Percentiles rank a stretch among this genome's conserved stretches.
Conservation (phyloP, 2,797 vertebrate species). For the Rhinogobio ventralis region DNA sequence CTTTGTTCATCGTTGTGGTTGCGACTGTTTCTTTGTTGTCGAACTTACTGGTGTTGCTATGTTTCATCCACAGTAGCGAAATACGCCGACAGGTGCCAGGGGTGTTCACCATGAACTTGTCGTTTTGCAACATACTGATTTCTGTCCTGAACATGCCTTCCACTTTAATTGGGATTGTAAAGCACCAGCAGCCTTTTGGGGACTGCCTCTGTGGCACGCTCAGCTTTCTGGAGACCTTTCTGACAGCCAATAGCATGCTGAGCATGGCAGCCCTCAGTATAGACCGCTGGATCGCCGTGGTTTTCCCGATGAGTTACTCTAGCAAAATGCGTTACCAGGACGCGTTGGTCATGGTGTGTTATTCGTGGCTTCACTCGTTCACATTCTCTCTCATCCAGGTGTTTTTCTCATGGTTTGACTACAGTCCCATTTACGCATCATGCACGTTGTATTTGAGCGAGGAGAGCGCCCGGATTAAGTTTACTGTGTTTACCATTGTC, state of each 20-base stretch:
- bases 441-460: constrained; percentile 81
- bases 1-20: constrained; percentile 82
- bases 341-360: constrained; percentile 85
- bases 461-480: constrained; percentile 76
- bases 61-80: constrained; percentile 85
- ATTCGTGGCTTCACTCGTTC: constrained; percentile 85
- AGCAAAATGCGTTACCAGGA: constrained; percentile 87
- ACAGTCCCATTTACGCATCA: constrained; percentile 82
- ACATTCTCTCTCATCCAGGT: constrained; percentile 82
- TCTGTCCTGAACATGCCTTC: constrained; percentile 85
- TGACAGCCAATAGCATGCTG: constrained; percentile 84
- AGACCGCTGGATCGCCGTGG: constrained; percentile 87
- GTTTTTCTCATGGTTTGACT: constrained; percentile 85
- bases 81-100: constrained; percentile 86
- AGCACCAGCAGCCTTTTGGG: constrained; percentile 81
- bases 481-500: constrained; percentile 83
- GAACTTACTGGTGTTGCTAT: constrained; percentile 85
- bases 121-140: constrained; percentile 87
- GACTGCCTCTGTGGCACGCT: constrained; percentile 81
- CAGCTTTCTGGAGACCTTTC: constrained; percentile 86
- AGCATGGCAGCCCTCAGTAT: constrained; percentile 87
- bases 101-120: constrained; percentile 86
- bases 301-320: constrained; percentile 85
- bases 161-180: constrained; percentile 80
- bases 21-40: constrained; percentile 83